Evolutionary conservation across 1,140 invertebrate genomes (phyloP).

Genomic region (Philaenus spumarius): DNA sequence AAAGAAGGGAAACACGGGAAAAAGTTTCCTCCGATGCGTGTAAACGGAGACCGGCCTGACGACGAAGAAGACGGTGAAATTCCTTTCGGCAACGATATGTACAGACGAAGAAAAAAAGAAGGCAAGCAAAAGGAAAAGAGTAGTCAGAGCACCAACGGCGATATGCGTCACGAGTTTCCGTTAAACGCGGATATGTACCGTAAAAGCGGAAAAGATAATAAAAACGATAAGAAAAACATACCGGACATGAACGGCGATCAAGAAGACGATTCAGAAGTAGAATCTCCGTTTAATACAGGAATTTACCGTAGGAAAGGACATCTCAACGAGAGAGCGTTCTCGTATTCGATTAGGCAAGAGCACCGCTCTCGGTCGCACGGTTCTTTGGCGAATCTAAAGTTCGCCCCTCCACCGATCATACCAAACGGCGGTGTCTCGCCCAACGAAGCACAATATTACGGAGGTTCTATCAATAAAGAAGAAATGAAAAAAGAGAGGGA

Average conservation of each 20-base stretch:
- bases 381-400: constrained; percentile 78
- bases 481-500: constrained; percentile 85
- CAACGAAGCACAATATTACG: constrained; percentile 13
- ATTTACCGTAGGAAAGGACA: constrained; percentile 87
- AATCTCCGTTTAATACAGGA: constrained; percentile 75
- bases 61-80: constrained; percentile 21
- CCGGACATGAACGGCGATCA: constrained; percentile 14
- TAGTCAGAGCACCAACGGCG: constrained; percentile 2
- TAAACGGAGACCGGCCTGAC: constrained; percentile 27
- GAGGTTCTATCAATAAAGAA: constrained; percentile 32
- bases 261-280: constrained; percentile 35
- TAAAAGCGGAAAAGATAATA: constrained; percentile 48
- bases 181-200: constrained; percentile 79
- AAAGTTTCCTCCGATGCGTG: constrained; percentile 33
- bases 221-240: constrained; percentile 13
- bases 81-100: constrained; percentile 7
- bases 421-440: constrained; percentile 28
- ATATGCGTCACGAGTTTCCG: constrained; percentile 50
- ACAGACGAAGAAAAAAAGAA: constrained; percentile 21
- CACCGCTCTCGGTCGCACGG: constrained; percentile 85
- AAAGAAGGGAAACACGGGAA: constrained; percentile 37
- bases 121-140: constrained; percentile 12
- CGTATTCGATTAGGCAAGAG: constrained; percentile 88
- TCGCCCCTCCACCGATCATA: constrained; percentile 52
- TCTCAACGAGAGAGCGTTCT: constrained; percentile 87